A percentile compares a stretch with the other conserved stretches of the same genome.
Evolutionary conservation across 92 coral and sea anemone species (phyloP).

Genomic region (Porites cylindrica): DNA sequence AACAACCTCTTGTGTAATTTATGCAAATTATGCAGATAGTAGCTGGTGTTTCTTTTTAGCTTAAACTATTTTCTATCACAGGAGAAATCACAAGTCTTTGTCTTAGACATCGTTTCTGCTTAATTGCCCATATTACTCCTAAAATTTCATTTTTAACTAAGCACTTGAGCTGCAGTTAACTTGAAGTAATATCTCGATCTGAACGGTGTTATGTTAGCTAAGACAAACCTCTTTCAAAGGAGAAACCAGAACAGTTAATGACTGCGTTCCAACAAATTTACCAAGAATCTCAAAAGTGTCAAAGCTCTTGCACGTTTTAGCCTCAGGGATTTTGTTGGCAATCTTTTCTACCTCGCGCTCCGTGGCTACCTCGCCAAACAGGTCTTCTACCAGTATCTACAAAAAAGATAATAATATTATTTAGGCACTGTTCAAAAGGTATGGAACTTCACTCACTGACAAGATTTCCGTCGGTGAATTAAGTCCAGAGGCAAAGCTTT

Average conservation of each 20-base stretch:
- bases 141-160: no score
- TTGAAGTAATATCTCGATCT: background rate
- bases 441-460: slow-evolving; percentile 21
- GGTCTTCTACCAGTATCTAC: slow-evolving; percentile 89
- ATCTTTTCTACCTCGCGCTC: slow-evolving; percentile 97
- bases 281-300: slow-evolving; percentile 92
- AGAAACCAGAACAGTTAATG: slow-evolving; percentile 74
- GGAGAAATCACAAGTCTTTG: no score
- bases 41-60: no score
- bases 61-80: no score
- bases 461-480: slow-evolving; percentile 46
- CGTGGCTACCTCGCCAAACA: slow-evolving; percentile 93
- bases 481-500: no score
- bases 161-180: background rate
- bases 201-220: background rate
- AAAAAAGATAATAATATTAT: background rate
- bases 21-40: no score
- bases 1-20: no score
- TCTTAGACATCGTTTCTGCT: no score
- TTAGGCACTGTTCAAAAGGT: no score
- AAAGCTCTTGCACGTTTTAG: slow-evolving; percentile 87
- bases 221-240: slow-evolving; percentile 88
- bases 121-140: no score
- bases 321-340: slow-evolving; percentile 95
- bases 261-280: slow-evolving; percentile 71